Percentiles rank a stretch among this genome's conserved stretches.
These are phyloP conservation scores for Masnerella sp. DNA, from an alignment of 2,888 invertebrate genomes.

Conservation along the genomic window DNA sequence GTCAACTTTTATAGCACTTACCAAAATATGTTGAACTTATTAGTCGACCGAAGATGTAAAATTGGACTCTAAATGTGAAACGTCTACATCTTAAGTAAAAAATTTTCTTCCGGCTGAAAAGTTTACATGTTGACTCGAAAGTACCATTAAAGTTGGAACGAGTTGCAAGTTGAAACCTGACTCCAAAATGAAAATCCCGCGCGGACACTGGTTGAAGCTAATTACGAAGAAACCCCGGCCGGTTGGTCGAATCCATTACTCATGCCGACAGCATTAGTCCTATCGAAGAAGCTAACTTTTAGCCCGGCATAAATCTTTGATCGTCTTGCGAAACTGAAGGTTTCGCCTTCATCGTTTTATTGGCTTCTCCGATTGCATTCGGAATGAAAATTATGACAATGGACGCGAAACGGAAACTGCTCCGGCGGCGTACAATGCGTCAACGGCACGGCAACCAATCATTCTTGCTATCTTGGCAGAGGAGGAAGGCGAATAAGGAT, in stretches of 20 bases:
- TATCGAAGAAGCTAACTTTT: background rate
- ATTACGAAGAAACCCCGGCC: constrained; percentile 17
- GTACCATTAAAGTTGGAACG: no score
- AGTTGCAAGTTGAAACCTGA: background rate
- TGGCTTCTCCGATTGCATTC: constrained; percentile 50
- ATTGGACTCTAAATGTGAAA: no score
- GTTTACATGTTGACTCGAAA: no score
- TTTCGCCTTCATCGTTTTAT: constrained; percentile 32
- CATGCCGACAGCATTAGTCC: constrained; percentile 15
- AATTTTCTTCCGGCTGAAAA: no score
- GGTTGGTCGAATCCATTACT: constrained; percentile 19
- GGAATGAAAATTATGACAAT: constrained; percentile 53
- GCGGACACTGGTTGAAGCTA: constrained; percentile 17
- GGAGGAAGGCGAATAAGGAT: constrained; percentile 15
- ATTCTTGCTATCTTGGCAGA: constrained; percentile 27
- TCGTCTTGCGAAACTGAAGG: constrained; percentile 29
- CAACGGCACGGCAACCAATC: constrained; percentile 34
- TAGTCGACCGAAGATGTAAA: no score
- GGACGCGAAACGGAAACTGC: constrained; percentile 43
- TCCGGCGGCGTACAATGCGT: constrained; percentile 24
- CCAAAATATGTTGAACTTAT: no score
- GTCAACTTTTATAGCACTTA: no score
- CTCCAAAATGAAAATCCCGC: constrained; percentile 16
- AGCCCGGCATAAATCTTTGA: constrained; percentile 33
- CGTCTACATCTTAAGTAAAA: no score